These are phyloP conservation scores for Brachymystax lenok DNA, from an alignment of 2,797 vertebrate genomes.

Conservation along the genomic window DNA sequence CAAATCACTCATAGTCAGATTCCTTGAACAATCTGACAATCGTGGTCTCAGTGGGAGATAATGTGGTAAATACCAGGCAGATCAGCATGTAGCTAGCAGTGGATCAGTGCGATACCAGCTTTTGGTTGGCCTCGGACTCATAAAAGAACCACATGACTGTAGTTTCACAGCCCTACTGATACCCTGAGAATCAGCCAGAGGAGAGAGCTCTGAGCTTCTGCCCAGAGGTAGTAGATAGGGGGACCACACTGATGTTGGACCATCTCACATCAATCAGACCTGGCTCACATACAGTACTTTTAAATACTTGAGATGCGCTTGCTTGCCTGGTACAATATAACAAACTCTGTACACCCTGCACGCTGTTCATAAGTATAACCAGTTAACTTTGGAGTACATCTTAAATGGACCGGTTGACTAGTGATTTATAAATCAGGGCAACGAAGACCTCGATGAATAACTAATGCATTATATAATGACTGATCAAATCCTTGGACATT, in stretches of 20 bases:
- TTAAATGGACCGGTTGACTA: not conserved
- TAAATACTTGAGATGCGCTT: not conserved
- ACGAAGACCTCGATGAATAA: not conserved
- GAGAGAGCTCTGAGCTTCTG: not conserved
- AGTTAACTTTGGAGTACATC: not conserved
- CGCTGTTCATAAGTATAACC: not conserved
- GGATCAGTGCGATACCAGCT: not conserved
- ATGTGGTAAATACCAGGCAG: not conserved
- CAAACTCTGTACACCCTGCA: not conserved
- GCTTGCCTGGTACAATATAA: not conserved
- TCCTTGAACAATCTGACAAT: too few relatives aligned
- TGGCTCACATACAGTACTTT: not conserved
- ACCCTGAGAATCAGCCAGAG: not conserved
- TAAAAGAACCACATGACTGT: not conserved
- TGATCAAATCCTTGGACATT: not conserved
- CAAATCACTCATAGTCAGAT: too few relatives aligned
- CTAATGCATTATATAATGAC: not conserved
- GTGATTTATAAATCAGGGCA: not conserved
- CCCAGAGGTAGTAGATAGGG: not conserved
- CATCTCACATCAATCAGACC: not conserved
- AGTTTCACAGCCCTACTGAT: not conserved
- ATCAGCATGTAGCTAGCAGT: constrained; percentile 6
- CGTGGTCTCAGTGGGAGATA: not conserved
- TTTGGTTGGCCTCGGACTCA: not conserved
- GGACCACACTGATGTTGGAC: too few relatives aligned